Evolutionary conservation across 2,888 invertebrate species (phyloP).

Genomic region (Imbricaverruca yamaguchii): DNA sequence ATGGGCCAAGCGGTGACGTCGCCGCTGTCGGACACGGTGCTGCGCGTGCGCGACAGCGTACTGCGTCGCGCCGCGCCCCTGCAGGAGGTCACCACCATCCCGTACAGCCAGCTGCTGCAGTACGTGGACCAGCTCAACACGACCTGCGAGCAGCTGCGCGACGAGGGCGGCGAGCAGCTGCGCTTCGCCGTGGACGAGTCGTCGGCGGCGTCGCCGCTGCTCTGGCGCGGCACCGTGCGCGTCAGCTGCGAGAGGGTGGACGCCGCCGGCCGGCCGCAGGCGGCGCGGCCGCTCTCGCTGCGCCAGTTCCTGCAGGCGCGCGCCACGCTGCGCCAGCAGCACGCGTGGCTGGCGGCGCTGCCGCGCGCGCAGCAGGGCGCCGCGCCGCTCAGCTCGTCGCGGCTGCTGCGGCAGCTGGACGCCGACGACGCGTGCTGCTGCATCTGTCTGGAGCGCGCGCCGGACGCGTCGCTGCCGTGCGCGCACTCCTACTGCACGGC

Average conservation of each 20-base stretch:
- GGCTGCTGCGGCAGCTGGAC: background rate
- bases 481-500: conserved; percentile 60
- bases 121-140: conserved; percentile 54
- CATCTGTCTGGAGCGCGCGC: conserved; percentile 62
- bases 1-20: background rate
- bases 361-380: background rate
- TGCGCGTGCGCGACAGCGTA: background rate
- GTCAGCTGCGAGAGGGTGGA: conserved; percentile 53
- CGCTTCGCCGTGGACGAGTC: conserved; percentile 30
- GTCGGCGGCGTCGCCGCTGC: conserved; percentile 41
- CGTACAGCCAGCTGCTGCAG: conserved; percentile 54
- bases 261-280: conserved; percentile 47
- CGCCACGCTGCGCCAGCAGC: conserved; percentile 14
- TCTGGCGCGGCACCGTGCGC: conserved; percentile 61
- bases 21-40: background rate
- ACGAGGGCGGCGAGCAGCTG: conserved; percentile 84
- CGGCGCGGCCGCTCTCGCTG: conserved; percentile 52
- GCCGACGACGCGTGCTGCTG: conserved; percentile 45
- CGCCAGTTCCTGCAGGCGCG: conserved; percentile 56
- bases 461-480: conserved; percentile 60
- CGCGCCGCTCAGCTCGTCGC: background rate
- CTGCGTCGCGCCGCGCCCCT: conserved; percentile 36
- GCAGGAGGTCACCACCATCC: conserved; percentile 41
- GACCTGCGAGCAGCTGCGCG: conserved; percentile 54
- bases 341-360: background rate